Conservation (phyloP, 2,113 vertebrate species). For the Gymnarchus niloticus region DNA sequence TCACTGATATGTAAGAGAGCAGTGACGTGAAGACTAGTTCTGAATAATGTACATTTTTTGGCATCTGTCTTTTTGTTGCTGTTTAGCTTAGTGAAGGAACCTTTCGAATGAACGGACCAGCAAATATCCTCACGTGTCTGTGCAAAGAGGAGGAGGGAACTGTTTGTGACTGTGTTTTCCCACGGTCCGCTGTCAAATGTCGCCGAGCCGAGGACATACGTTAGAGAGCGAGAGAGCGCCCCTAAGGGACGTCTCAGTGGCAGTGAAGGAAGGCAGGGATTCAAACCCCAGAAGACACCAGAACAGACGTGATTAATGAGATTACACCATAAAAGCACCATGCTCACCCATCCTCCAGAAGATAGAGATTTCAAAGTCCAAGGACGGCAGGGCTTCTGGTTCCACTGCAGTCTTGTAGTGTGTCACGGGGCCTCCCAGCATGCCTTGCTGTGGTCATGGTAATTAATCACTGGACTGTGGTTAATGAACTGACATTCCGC, state of each 20-base stretch:
- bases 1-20: neutral
- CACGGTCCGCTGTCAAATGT: too few species aligned
- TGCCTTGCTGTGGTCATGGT: neutral
- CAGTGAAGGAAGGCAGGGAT: neutral
- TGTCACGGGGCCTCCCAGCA: neutral
- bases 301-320: conserved; percentile 2
- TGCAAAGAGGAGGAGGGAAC: neutral
- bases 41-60: neutral
- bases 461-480: conserved; percentile 10
- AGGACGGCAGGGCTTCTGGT: neutral
- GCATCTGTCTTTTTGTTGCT: neutral
- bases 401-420: neutral
- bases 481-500: conserved; percentile 1
- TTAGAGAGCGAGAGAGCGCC: too few species aligned
- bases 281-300: neutral
- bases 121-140: neutral
- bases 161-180: too few species aligned
- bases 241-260: too few species aligned
- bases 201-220: too few species aligned
- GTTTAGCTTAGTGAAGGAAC: neutral
- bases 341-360: neutral
- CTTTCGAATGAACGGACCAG: neutral
- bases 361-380: neutral
- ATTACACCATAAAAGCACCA: neutral
- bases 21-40: neutral